Percentiles rank a stretch among this genome's conserved stretches.
Evolutionary conservation across 2,113 vertebrate species (phyloP).

Genomic region (Balaenoptera acutorostrata): DNA sequence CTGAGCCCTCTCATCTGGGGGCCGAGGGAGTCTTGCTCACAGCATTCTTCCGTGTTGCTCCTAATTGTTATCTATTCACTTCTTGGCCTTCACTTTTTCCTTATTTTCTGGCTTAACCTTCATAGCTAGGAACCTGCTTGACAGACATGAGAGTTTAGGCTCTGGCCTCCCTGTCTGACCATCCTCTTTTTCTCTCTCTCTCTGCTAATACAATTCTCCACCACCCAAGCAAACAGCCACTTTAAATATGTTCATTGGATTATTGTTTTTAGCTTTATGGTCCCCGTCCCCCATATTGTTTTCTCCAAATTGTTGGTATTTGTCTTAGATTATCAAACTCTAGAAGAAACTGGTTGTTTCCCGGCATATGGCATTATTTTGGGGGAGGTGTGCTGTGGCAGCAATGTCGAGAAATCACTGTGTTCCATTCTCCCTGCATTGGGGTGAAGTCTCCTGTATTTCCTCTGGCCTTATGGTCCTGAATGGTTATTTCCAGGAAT

Average conservation of each 20-base stretch:
- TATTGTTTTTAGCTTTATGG: background rate
- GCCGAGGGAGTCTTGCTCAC: background rate
- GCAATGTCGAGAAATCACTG: background rate
- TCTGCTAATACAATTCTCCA: background rate
- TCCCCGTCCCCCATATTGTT: background rate
- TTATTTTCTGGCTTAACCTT: background rate
- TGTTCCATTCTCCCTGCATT: background rate
- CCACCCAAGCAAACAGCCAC: background rate
- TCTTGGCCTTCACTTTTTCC: background rate
- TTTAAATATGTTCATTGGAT: background rate
- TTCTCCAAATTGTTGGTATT: background rate
- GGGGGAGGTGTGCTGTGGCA: background rate
- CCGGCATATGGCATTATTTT: too few relatives aligned
- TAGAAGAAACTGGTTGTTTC: background rate
- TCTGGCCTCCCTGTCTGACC: background rate
- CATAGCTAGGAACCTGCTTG: background rate
- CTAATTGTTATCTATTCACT: background rate
- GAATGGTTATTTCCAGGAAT: background rate
- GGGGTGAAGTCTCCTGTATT: background rate
- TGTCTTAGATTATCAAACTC: background rate
- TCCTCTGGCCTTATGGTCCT: background rate
- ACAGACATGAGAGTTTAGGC: background rate
- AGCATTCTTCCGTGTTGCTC: background rate
- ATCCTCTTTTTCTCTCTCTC: background rate
- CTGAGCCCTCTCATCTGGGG: background rate